Base-by-base conservation (phyloP, 2,888 invertebrate species). In the Polydrusus tereticollis region DNA sequence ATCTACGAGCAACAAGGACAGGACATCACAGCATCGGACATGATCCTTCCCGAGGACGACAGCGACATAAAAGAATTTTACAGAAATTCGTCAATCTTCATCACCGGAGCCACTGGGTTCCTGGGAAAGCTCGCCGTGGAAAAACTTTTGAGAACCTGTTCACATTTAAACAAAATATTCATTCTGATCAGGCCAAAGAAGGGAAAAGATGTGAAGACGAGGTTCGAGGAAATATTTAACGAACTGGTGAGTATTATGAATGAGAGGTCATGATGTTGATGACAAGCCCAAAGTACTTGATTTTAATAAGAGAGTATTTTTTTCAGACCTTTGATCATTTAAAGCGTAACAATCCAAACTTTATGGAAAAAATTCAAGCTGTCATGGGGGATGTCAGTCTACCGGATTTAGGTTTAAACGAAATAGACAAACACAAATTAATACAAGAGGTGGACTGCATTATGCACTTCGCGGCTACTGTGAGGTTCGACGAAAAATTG, bases 391-490 rank as follows among this genome's bases (percentile, higher is more conserved):
- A 90, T 79, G 87, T 87, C 71, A 82, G 85, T n/a, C 77, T 84
- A 67, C 87, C 87, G n/a, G 86, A 87, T 72, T 81, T 91, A 43
- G 90, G 89, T 33, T 80, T 90, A 52, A 86, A 85, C 70, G 80
- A 84, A 1, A 83, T 86, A 20, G 88, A 90, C 78, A 71, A 60
- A 38, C 68, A 78, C 20, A 77, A 41, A 16, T 77, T 90, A 18
- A 82, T 83, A 26, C 84, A 87, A n/a, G 87, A 91, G 77, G 90
- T 92, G 36, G 85, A 87, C 60, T 86, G 92, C 58, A 89, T 94
- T 10, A 90, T 94, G 82, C 93, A 94, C 82, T 90, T 90, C 52
- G 94, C 94, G 1, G 94, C 93, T 0, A 93, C 93, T 0, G 91
- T 94, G 18, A 87, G 90, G 75, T 94, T 94, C 81, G 92, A 93